A percentile compares a stretch with the other conserved stretches of the same genome.
Conservation (phyloP, 2,113 vertebrate genomes). For the Argyrosomus japonicus region DNA sequence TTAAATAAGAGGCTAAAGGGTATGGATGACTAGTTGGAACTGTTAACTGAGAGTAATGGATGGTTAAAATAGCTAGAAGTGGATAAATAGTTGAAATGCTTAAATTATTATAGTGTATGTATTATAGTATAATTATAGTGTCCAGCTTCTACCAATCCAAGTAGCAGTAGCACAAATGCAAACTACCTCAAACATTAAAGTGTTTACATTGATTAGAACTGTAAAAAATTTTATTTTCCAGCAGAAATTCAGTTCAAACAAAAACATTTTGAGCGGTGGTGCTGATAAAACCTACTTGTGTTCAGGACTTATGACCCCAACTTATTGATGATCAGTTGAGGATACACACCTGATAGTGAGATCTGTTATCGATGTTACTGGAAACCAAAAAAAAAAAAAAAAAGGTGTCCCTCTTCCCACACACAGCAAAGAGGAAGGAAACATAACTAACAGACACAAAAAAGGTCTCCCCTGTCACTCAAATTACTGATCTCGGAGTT, state of each 20-base stretch:
- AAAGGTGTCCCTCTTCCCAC: not conserved
- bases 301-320: too few relatives aligned
- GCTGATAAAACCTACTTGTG: not conserved
- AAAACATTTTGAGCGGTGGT: not conserved
- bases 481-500: slow-evolving; percentile 15
- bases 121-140: too few relatives aligned
- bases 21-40: too few relatives aligned
- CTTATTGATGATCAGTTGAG: not conserved
- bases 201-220: too few relatives aligned
- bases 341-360: not conserved
- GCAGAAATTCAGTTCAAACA: not conserved
- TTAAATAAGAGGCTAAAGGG: too few relatives aligned
- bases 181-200: not conserved
- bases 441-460: slow-evolving; percentile 8
- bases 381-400: slow-evolving; percentile 21
- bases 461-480: slow-evolving; percentile 1
- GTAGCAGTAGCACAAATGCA: not conserved
- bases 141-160: too few relatives aligned
- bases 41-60: too few relatives aligned
- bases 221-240: not conserved
- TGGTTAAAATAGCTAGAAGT: too few relatives aligned
- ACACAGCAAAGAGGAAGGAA: slow-evolving; percentile 65
- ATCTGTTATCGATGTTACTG: slow-evolving; percentile 24
- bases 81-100: too few relatives aligned
- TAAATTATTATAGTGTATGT: too few relatives aligned